These are phyloP conservation scores for Chrysolina oricalcia DNA, from an alignment of 2,888 invertebrate species.

Conservation along the genomic window DNA sequence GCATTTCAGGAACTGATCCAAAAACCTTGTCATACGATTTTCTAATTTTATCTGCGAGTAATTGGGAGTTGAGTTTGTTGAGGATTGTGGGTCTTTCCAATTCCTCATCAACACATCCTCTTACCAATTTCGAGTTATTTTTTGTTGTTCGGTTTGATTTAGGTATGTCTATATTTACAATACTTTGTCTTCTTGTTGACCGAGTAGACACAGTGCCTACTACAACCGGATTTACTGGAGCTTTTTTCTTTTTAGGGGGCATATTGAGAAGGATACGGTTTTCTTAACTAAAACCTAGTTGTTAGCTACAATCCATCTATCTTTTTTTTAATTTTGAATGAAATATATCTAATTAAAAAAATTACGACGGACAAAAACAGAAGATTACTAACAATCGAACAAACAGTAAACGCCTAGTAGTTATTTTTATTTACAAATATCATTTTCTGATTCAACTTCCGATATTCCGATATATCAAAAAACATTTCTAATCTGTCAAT, in stretches of 20 bases:
- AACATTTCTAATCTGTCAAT: no score
- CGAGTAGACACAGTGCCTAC: conserved; percentile 62
- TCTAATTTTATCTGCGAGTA: conserved; percentile 38
- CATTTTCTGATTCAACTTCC: no score
- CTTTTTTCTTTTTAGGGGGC: conserved; percentile 63
- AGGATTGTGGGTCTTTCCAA: conserved; percentile 21
- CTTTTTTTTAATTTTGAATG: no score
- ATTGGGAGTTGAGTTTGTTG: conserved; percentile 14
- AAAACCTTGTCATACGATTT: conserved; percentile 39
- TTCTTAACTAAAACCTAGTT: not conserved
- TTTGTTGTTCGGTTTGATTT: conserved; percentile 43
- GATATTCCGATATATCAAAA: no score
- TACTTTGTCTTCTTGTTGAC: conserved; percentile 59
- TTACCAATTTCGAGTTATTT: conserved; percentile 31
- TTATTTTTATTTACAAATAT: no score
- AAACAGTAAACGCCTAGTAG: no score
- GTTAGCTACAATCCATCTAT: not conserved
- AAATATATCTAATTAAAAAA: no score
- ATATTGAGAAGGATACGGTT: conserved; percentile 40
- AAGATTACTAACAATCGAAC: no score
- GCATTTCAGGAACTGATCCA: conserved; percentile 22
- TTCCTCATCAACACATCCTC: conserved; percentile 5
- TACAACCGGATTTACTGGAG: conserved; percentile 51
- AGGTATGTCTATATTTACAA: conserved; percentile 60
- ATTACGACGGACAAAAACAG: no score